Conservation (phyloP, 2,888 invertebrate species). For the Rhagonycha fulva region DNA sequence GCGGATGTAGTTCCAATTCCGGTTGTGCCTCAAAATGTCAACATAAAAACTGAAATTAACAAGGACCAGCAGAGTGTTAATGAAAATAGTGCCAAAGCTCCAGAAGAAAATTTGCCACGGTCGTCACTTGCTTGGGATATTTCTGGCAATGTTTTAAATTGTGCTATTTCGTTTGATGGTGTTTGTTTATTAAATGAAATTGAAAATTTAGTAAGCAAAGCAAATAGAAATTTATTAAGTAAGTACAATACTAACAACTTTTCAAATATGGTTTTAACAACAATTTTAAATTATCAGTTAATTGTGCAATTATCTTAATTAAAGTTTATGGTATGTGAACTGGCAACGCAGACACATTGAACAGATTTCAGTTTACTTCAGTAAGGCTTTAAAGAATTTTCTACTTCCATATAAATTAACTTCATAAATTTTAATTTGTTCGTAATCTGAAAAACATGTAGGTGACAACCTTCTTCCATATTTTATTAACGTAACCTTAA, state of each 20-base stretch:
- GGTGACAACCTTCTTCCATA: neutral
- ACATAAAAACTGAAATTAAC: neutral
- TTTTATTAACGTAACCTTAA: neutral
- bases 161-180: slow-evolving; percentile 25
- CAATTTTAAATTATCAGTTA: no score
- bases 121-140: neutral
- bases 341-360: no score
- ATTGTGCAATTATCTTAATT: no score
- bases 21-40: neutral
- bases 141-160: slow-evolving; percentile 7
- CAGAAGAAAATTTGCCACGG: neutral
- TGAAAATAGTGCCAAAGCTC: slow-evolving; percentile 1
- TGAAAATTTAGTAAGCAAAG: slow-evolving; percentile 25
- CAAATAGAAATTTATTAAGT: slow-evolving; percentile 11
- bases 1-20: neutral
- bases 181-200: slow-evolving; percentile 33
- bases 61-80: neutral
- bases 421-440: neutral
- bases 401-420: neutral
- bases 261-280: no score
- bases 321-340: no score
- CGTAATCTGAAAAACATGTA: neutral
- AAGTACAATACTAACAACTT: no score
- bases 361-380: no score
- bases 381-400: no score